phyloP scores from a whole-genome alignment of 2,888 invertebrate genomes.

The Erebia aethiops region DNA sequence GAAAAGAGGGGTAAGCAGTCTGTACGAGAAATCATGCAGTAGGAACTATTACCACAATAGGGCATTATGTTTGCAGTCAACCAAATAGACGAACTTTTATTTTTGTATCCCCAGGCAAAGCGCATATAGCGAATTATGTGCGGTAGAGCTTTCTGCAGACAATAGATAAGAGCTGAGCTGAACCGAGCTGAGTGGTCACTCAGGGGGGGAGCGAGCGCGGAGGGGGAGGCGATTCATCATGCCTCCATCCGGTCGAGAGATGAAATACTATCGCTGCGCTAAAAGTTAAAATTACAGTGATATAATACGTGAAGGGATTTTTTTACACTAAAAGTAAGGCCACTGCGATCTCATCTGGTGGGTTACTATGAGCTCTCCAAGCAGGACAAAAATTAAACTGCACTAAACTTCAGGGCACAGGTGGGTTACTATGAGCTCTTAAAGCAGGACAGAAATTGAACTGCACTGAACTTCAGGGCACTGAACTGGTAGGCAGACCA shows the following conservation, averaged over 20 bases:
- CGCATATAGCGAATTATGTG: slow-evolving; percentile 23
- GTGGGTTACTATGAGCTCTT: too few species aligned
- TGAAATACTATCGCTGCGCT: slow-evolving; percentile 1
- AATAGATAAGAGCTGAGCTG: slow-evolving; percentile 25
- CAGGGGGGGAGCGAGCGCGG: background rate
- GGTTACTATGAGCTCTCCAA: too few species aligned
- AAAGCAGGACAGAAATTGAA: too few species aligned
- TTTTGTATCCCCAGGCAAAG: slow-evolving; percentile 11
- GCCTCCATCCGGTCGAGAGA: slow-evolving; percentile 14
- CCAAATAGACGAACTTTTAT: background rate
- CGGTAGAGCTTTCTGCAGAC: slow-evolving; percentile 15
- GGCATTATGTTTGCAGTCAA: slow-evolving; percentile 7
- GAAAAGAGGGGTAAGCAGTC: too few species aligned
- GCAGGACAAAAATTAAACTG: too few species aligned
- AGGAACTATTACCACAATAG: background rate
- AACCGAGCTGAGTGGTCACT: slow-evolving; percentile 18
- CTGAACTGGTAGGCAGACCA: too few species aligned
- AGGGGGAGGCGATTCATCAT: slow-evolving; percentile 25
- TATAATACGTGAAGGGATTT: background rate
- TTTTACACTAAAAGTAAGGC: background rate
- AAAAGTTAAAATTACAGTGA: background rate
- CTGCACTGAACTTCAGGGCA: too few species aligned
- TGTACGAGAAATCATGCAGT: too few species aligned
- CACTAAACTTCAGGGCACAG: too few species aligned
- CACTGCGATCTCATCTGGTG: too few species aligned